Evolutionary conservation across 2,797 vertebrate species (phyloP).

Genomic region (Scolopax rusticola): DNA sequence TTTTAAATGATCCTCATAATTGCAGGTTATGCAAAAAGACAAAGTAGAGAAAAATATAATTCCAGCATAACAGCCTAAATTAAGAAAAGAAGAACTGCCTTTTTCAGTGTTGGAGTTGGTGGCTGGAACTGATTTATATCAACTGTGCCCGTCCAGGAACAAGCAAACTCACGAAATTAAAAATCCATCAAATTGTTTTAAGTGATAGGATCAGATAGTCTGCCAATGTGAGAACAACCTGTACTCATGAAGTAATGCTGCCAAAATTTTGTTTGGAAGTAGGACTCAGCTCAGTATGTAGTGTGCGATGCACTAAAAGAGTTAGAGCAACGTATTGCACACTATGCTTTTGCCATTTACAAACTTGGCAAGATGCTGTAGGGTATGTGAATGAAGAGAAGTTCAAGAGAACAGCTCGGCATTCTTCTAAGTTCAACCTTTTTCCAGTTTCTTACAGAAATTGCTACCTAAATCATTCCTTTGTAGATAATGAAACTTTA

Average conservation of each 20-base stretch:
- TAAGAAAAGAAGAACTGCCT: background rate
- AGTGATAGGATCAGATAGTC: background rate
- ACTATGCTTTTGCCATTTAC: background rate
- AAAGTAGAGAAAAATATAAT: background rate
- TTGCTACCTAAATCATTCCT: background rate
- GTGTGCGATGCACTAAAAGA: background rate
- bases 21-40: background rate
- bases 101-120: background rate
- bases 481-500: background rate
- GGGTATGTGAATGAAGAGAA: background rate
- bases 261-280: conserved; percentile 17
- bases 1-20: background rate
- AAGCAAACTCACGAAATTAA: conserved; percentile 7
- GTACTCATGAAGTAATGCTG: background rate
- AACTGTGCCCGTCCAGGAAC: background rate
- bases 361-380: background rate
- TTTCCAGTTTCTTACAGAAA: background rate
- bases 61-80: background rate
- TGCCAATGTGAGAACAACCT: conserved; percentile 4
- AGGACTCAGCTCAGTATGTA: background rate
- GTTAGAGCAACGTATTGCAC: background rate
- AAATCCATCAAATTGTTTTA: conserved; percentile 6
- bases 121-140: background rate
- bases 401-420: background rate
- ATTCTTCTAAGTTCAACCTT: background rate